Base-by-base conservation (phyloP, 2,113 vertebrate species). In the Bagarius yarrelli region DNA sequence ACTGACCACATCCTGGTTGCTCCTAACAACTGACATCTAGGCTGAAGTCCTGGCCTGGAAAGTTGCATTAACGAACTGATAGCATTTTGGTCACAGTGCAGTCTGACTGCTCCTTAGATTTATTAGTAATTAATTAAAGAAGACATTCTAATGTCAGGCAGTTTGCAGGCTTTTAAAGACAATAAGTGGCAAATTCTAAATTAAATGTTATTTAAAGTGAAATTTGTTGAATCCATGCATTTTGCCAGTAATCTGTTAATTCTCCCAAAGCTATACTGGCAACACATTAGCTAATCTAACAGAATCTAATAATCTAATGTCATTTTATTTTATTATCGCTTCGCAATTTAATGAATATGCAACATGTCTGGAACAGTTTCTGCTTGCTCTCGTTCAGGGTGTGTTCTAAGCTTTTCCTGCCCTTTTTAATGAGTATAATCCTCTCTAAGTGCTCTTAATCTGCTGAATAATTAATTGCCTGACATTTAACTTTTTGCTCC, bases 31-130 rank as follows among this genome's bases (percentile, higher is more conserved):
- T 36, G 44, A 85, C 83, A 80, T 85, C 84, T 74, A 66, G 87
- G 86, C 90, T 91, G 90, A 93, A n/a, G n/a, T n/a, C n/a, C n/a
- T 93, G 91, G 90, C 83, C 90, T 92, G 92, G 91, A 93, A 93
- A 93, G 93, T 94, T 92, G 87, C 88, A 86, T 91, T 89, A 89
- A 89, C 83, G 64, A 81, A 83, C 57, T 75, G 78, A 78, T 64
- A 82, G 60, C 75, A 84, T 82, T 89, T 86, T 18, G 84, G 82
- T 89, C 89, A 88, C 83, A 85, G 78, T 64, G 21, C 79, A 77
- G 76, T 74, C 63, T 79, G 66, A 34, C 63, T 72, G 70, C 34
- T 30, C 16, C 2, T 61, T 57, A 61, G 59, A 19, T 67, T 89
- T 80, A 32, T 81, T 79, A 40, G 79, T 67, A 83, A 80, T 63